These are phyloP conservation scores for Sphaerodactylus townsendi DNA, from an alignment of 2,113 vertebrate species.

Conservation along the genomic window DNA sequence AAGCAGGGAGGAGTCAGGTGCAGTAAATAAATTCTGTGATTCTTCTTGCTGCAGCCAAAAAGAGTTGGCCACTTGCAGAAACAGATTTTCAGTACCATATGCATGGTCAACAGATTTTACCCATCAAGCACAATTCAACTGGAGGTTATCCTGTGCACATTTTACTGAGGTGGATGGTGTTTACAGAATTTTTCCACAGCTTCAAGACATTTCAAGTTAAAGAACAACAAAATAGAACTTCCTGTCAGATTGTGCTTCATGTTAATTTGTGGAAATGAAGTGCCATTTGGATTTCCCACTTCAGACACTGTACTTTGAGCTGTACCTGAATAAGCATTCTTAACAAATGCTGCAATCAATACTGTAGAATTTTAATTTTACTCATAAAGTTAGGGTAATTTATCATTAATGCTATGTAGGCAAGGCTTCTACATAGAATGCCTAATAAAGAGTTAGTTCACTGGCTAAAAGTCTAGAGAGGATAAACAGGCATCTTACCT, in stretches of 20 bases:
- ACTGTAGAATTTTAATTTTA: neutral
- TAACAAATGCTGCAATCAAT: neutral
- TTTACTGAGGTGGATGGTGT: neutral
- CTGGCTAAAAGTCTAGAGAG: neutral
- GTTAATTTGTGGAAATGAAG: neutral
- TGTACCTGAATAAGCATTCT: neutral
- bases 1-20: too few species aligned
- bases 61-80: neutral
- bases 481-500: constrained; percentile 71
- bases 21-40: too few species aligned
- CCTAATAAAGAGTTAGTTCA: neutral
- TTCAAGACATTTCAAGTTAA: too few species aligned
- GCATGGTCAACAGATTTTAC: neutral
- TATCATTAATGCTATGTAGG: neutral
- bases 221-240: too few species aligned
- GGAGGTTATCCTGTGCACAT: neutral
- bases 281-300: neutral
- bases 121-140: neutral
- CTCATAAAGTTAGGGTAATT: neutral
- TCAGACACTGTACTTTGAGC: neutral
- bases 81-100: neutral
- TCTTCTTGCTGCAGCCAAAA: neutral
- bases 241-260: neutral
- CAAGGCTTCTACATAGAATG: neutral
- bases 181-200: too few species aligned